Evolutionary conservation across 2,888 invertebrate species (phyloP), one percentile per base, ranked within the genome.

Genomic region (Heliconius hortense): DNA sequence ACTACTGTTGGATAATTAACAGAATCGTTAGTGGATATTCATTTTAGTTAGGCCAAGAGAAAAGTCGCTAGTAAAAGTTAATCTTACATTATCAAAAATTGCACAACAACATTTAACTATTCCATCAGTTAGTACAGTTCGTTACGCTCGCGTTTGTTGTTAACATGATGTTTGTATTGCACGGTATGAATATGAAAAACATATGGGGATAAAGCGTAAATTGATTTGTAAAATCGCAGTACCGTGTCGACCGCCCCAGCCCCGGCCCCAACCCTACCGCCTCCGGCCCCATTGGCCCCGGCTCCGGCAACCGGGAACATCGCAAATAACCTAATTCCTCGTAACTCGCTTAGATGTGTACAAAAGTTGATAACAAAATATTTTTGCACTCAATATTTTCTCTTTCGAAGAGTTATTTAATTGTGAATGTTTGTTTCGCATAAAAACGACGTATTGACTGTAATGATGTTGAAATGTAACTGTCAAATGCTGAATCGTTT

Each of bases 291-390:
- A 43, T 0, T 15, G 15, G 28, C 48, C 62, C 39, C 64, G 31
- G 28, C 69, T 28, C 48, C 48, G 48, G 48, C 48, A 48, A 18
- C 48, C 53, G n/a, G 70, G 24, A 60, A 71, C 71, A 59, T 71
- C 71, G 39, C 60, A 70, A 70, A 70, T 39, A 60, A 35, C 39
- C 71, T 71, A 71, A 71, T 71, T 73, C 73, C 59, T 71, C 64
- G 21, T 76, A 76, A 73, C 70, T 73, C 73, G 76, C 73, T 76
- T 76, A 76, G 73, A 66, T 66, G 35, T 43, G 64, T 73, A n/a
- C 70, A 48, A 73, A n/a, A 74, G 26, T 63, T 73, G 48, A 64
- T 59, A 64, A 76, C 24, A 76, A 68, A 70, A 76, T 73, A 48
- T 73, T 73, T 69, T 73, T 59, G 10, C 56, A 64, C 24, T 59